Conservation (phyloP, 2,113 vertebrate genomes). For the Nibea coibor region DNA sequence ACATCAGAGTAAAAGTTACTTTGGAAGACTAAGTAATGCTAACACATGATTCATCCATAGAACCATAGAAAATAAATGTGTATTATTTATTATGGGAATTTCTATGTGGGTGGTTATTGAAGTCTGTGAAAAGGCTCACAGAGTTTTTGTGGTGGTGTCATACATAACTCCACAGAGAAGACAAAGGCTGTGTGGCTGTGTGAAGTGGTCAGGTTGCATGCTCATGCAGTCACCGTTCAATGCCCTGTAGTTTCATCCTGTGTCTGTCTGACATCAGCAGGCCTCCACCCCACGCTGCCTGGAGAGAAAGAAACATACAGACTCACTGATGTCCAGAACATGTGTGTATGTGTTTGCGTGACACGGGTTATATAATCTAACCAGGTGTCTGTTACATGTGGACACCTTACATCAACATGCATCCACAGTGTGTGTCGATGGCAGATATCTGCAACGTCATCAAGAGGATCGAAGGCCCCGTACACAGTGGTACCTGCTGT, state of each 20-base stretch:
- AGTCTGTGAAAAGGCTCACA: too few species aligned
- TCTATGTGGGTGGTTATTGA: neutral
- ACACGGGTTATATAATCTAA: too few species aligned
- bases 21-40: too few species aligned
- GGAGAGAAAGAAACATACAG: neutral
- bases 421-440: constrained; percentile 77
- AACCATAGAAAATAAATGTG: neutral
- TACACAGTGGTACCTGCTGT: constrained; percentile 82
- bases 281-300: constrained; percentile 83
- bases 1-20: too few species aligned
- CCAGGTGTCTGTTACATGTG: too few species aligned
- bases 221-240: constrained; percentile 73
- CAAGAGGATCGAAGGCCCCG: constrained; percentile 80
- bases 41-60: neutral
- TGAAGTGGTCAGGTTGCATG: neutral
- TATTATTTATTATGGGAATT: neutral
- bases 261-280: constrained; percentile 80
- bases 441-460: constrained; percentile 74
- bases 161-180: neutral
- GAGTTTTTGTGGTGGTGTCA: neutral
- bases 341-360: neutral
- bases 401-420: constrained; percentile 76
- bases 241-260: constrained; percentile 73
- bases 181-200: neutral
- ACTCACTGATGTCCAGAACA: neutral